phyloP scores from a whole-genome alignment of 2,797 vertebrate genomes.

The Heteromormyrus szaboi region DNA sequence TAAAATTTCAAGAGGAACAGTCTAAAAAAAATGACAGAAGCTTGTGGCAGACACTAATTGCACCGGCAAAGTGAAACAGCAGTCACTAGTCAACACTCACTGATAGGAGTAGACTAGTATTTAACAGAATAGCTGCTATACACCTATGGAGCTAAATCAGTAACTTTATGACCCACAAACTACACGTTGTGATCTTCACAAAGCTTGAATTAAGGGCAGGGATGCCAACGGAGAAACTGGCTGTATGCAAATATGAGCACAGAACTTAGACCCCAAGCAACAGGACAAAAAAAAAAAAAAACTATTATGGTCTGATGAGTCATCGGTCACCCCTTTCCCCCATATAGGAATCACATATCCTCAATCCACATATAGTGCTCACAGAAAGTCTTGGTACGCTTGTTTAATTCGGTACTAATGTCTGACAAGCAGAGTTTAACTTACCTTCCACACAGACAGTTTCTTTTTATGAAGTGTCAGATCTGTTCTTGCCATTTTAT shows the following conservation, averaged over 20 bases:
- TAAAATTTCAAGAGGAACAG: neutral
- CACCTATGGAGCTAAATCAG: neutral
- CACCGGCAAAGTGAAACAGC: neutral
- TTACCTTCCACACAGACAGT: neutral
- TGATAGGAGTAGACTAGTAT: neutral
- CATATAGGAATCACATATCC: neutral
- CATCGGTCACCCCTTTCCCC: neutral
- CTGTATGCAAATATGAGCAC: neutral
- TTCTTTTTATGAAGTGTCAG: neutral
- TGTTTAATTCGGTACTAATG: neutral
- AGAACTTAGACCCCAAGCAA: neutral
- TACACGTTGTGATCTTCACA: neutral
- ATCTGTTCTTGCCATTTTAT: neutral
- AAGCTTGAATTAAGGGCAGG: neutral
- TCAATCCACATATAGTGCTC: neutral
- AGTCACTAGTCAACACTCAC: neutral
- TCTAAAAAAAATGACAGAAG: neutral
- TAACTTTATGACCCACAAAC: neutral
- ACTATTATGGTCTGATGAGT: neutral
- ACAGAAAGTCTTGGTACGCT: neutral
- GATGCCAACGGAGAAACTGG: neutral
- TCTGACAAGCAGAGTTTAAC: neutral
- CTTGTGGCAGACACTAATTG: neutral
- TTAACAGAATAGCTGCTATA: neutral
- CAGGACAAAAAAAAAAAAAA: neutral